These are phyloP conservation scores for Cordylochernes scorpioides DNA, from an alignment of 2,888 invertebrate genomes.

Conservation along the genomic window DNA sequence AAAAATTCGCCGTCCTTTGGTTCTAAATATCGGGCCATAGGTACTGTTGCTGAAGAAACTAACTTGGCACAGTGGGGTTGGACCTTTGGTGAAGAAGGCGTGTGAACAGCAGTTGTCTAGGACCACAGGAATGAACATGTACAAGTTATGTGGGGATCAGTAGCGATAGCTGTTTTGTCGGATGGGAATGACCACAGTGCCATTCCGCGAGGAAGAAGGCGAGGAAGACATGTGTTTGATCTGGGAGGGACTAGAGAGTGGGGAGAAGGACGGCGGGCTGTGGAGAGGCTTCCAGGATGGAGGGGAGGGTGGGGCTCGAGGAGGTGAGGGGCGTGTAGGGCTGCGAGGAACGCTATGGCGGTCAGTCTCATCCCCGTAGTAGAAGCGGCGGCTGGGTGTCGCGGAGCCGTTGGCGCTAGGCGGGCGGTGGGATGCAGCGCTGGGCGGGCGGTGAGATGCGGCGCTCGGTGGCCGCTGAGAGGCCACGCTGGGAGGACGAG, in stretches of 20 bases:
- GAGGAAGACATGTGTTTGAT: constrained; percentile 2
- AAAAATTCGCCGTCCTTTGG: too few species aligned
- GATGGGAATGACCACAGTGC: too few species aligned
- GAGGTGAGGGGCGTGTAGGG: not conserved
- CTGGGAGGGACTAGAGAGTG: constrained; percentile 2
- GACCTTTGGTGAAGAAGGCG: too few species aligned
- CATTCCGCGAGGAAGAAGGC: too few species aligned
- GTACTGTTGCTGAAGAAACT: too few species aligned
- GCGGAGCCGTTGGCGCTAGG: not conserved
- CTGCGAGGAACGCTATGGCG: not conserved
- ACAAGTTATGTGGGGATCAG: too few species aligned
- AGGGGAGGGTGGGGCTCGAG: not conserved
- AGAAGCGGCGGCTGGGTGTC: not conserved
- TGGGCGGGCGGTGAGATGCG: not conserved
- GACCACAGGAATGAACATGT: too few species aligned
- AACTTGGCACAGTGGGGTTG: too few species aligned
- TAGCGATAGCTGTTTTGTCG: too few species aligned
- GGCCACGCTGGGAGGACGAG: not conserved
- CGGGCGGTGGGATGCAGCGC: too few species aligned
- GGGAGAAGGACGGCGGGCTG: constrained; percentile 1
- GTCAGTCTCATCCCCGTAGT: not conserved
- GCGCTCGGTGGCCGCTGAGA: not conserved
- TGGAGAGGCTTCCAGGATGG: not conserved
- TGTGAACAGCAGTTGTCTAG: too few species aligned
- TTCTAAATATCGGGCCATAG: too few species aligned